Conservation (phyloP, 2,113 vertebrate species). For the Nasalis larvatus region DNA sequence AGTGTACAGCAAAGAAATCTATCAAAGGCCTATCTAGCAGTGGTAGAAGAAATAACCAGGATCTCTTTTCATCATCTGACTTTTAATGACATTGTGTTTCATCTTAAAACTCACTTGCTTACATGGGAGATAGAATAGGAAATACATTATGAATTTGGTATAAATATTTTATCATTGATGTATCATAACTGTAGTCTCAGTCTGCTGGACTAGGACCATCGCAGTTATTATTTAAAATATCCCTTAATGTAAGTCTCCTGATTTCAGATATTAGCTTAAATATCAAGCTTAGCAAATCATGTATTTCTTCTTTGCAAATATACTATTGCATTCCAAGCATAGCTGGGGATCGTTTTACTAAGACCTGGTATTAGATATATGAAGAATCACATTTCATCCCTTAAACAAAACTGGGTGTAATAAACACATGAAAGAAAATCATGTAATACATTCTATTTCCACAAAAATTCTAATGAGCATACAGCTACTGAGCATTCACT, state of each 20-base stretch:
- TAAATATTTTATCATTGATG: background rate
- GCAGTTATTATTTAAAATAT: conserved; percentile 3
- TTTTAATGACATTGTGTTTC: conserved; percentile 22
- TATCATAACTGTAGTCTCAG: background rate
- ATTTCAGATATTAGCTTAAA: conserved; percentile 35
- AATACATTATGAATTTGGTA: background rate
- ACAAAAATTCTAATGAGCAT: background rate
- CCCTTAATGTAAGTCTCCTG: background rate
- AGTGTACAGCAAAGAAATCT: background rate
- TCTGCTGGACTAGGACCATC: background rate
- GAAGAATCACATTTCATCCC: background rate
- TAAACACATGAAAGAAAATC: background rate
- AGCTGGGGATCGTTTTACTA: background rate
- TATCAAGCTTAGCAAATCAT: background rate
- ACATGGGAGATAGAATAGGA: conserved; percentile 2
- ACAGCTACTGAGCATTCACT: background rate
- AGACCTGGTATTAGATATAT: background rate
- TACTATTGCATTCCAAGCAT: background rate
- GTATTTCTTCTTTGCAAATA: background rate
- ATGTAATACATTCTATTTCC: background rate
- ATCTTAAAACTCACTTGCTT: conserved; percentile 35
- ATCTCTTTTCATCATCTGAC: background rate
- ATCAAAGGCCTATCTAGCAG: background rate
- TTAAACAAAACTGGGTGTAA: background rate
- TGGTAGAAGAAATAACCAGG: background rate